Percentiles rank a stretch among this genome's conserved stretches.
Evolutionary conservation across 2,888 invertebrate species (phyloP).

Genomic region (Atethmia centrago): DNA sequence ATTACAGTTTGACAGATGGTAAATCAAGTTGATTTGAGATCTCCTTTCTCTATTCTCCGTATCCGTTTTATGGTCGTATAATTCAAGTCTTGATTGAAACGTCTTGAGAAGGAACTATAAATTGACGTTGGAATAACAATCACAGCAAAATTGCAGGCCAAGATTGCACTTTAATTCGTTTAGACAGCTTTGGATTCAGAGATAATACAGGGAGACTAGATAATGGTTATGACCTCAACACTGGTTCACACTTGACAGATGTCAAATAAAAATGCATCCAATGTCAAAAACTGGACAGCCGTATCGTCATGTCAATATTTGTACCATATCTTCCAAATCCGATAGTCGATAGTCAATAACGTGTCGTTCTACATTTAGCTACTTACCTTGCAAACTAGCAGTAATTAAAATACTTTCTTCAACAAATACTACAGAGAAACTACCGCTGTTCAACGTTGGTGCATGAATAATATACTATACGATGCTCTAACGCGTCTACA

Average conservation of each 20-base stretch:
- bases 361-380: conserved; percentile 19
- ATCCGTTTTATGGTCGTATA: conserved; percentile 11
- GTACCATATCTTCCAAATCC: not conserved
- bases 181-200: not conserved
- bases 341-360: conserved; percentile 4
- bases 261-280: not conserved
- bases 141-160: conserved; percentile 5
- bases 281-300: not conserved
- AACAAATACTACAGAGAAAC: conserved; percentile 76
- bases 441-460: conserved; percentile 61
- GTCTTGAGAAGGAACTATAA: conserved; percentile 12
- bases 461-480: conserved; percentile 71
- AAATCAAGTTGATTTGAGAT: conserved; percentile 24
- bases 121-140: conserved; percentile 2
- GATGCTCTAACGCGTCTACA: conserved; percentile 40
- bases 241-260: not conserved
- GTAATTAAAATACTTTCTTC: conserved; percentile 76
- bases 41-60: conserved; percentile 36
- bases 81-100: conserved; percentile 35
- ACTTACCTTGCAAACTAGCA: conserved; percentile 55
- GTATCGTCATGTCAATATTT: conserved; percentile 1
- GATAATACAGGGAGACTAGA: not conserved
- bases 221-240: not conserved
- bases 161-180: conserved; percentile 24
- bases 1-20: conserved; percentile 42